Conservation (phyloP, 1,140 invertebrate genomes). For the Heliothis virescens region DNA sequence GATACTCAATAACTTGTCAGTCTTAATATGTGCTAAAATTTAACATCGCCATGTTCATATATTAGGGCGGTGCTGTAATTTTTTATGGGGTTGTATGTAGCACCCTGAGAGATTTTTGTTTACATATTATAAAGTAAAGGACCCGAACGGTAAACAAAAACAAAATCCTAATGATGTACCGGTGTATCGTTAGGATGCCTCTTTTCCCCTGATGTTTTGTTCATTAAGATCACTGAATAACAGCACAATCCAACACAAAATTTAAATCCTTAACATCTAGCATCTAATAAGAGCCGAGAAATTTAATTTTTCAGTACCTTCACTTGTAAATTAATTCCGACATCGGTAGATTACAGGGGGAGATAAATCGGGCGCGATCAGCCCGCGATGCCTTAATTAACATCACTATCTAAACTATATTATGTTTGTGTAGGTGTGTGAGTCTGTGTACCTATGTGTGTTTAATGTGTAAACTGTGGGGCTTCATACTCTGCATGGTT, state of each 20-base stretch:
- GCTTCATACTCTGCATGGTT: background rate
- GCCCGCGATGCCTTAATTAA: slow-evolving; percentile 56
- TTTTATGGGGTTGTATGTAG: background rate
- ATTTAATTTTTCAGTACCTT: slow-evolving; percentile 44
- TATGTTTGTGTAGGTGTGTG: no score
- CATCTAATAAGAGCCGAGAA: slow-evolving; percentile 24
- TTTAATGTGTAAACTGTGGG: background rate
- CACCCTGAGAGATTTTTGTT: no score
- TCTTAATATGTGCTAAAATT: slow-evolving; percentile 14
- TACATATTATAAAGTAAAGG: no score
- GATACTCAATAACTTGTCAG: slow-evolving; percentile 10
- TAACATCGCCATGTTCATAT: background rate
- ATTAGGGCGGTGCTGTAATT: background rate
- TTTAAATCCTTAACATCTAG: background rate
- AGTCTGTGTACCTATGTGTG: background rate
- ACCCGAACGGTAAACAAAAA: background rate
- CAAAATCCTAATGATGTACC: no score
- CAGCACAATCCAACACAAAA: background rate
- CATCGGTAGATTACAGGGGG: slow-evolving; percentile 53
- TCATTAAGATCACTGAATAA: background rate
- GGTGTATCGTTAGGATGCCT: no score
- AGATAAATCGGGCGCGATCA: slow-evolving; percentile 50
- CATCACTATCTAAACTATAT: slow-evolving; percentile 54
- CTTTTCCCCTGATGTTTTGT: no score
- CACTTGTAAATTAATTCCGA: slow-evolving; percentile 45